Base-by-base conservation (phyloP, 2,113 vertebrate genomes). In the Passer domesticus region DNA sequence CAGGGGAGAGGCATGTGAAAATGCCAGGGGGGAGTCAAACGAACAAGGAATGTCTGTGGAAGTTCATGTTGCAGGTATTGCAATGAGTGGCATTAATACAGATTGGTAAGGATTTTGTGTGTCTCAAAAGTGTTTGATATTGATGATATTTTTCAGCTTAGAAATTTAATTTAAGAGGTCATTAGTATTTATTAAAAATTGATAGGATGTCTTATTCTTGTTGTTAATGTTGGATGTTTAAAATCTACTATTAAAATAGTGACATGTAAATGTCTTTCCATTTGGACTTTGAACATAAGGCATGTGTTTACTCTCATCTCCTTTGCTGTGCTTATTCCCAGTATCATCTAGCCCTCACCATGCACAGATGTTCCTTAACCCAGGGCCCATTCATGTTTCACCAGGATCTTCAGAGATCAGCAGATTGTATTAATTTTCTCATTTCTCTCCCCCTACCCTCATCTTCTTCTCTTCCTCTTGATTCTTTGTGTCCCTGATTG, bases 161-260 rank as follows among this genome's bases (percentile, higher is more conserved):
- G 46, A 90, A 91, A 80, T 84, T 33, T 75, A 82, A 85, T 95
- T 66, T 77, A 85, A 46, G 52, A 72, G 9, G 20, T 56, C 56
- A 89, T 78, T 86, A 81, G 87, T 74, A 77, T 86, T 78, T 90
- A 86, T 88, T 83, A 94, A 95, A 96, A 92, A 92, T 83, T 60
- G 37, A 86, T 83, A 55, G 20, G 28, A 3, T 67, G 41, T 9
- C n/a, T 77, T 44, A 70, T 88, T 93, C 87, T 60, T 15, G 1
- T 75, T 55, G 19, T 44, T 90, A 77, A 72, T 75, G 44, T 53
- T 83, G 43, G 73, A 43, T 6, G 1, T 78, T 77, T 83, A 94
- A 59, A n/a, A 60, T 41, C 52, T 80, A 70, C 16, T 56, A 67
- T 80, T 80, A 81, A 90, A 94, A 77, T 7, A 77, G 53, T 80